Conservation (phyloP, 2,113 vertebrate genomes). For the Alosa alosa region DNA sequence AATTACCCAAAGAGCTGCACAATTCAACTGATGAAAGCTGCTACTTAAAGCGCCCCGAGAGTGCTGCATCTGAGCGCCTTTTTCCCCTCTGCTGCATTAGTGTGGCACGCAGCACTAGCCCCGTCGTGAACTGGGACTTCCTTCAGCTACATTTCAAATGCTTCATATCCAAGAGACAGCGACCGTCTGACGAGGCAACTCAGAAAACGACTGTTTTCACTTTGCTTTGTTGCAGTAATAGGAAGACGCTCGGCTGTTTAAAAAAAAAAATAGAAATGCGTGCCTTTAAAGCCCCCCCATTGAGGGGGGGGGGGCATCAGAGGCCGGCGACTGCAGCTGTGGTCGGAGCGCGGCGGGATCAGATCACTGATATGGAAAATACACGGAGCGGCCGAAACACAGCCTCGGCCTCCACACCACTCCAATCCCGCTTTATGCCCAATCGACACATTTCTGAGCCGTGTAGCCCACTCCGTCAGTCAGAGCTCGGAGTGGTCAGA, state of each 20-base stretch:
- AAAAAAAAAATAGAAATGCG: not conserved
- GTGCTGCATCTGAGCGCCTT: not conserved
- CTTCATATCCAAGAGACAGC: not conserved
- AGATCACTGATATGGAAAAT: slow-evolving; percentile 17
- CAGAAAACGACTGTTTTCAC: not conserved
- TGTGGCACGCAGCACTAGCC: not conserved
- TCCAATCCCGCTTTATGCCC: slow-evolving; percentile 45
- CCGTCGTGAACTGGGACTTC: not conserved
- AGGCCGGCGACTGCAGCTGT: not conserved
- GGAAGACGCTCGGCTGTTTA: not conserved
- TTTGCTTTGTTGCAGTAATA: not conserved
- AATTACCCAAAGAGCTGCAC: slow-evolving; percentile 33
- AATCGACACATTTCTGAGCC: slow-evolving; percentile 50
- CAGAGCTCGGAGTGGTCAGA: slow-evolving; percentile 33
- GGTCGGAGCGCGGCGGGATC: not conserved
- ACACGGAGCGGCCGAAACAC: not conserved
- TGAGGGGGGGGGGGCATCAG: not conserved
- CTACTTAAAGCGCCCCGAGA: not conserved
- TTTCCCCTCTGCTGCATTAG: not conserved
- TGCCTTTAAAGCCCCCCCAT: not conserved
- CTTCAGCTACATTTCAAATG: not conserved
- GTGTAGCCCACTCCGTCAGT: not conserved
- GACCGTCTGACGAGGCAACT: not conserved
- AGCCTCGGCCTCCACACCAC: slow-evolving; percentile 9
- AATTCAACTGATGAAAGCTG: slow-evolving; percentile 41